A percentile compares a stretch with the other conserved stretches of the same genome.
Evolutionary conservation across 2,797 vertebrate species (phyloP).

Genomic region (Dryobates pubescens): DNA sequence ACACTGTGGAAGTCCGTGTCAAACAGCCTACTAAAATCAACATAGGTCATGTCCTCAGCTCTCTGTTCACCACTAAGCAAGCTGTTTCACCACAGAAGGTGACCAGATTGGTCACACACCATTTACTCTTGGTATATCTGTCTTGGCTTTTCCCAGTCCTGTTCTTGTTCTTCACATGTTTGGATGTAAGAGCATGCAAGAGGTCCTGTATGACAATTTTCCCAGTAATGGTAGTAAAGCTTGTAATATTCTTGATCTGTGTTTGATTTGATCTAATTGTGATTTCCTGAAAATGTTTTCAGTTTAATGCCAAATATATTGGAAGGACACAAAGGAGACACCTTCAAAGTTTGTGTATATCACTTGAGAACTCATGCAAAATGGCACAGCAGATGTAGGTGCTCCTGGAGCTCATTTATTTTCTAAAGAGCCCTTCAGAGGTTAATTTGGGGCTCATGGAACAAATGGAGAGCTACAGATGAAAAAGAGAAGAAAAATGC

Average conservation of each 20-base stretch:
- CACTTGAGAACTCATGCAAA: background rate
- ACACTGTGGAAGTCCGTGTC: background rate
- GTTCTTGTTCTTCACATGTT: accelerated
- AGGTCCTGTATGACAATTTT: background rate
- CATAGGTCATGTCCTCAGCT: background rate
- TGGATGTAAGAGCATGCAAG: background rate
- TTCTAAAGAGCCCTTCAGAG: background rate
- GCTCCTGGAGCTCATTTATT: background rate
- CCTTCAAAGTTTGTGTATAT: background rate
- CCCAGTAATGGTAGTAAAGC: background rate
- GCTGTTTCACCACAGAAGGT: background rate
- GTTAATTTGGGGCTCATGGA: background rate
- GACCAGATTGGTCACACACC: background rate
- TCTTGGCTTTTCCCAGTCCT: background rate
- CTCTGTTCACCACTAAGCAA: background rate
- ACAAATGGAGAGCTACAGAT: background rate
- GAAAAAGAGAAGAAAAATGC: background rate
- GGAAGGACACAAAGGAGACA: background rate
- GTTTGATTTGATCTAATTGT: background rate
- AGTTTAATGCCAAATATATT: background rate
- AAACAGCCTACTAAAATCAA: background rate
- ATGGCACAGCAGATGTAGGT: background rate
- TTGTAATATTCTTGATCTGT: background rate
- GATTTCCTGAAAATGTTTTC: background rate
- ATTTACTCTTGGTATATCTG: background rate